Evolutionary conservation across 2,113 vertebrate species (phyloP), one percentile per base, ranked within the genome.

Genomic region (Ellobius talpinus): DNA sequence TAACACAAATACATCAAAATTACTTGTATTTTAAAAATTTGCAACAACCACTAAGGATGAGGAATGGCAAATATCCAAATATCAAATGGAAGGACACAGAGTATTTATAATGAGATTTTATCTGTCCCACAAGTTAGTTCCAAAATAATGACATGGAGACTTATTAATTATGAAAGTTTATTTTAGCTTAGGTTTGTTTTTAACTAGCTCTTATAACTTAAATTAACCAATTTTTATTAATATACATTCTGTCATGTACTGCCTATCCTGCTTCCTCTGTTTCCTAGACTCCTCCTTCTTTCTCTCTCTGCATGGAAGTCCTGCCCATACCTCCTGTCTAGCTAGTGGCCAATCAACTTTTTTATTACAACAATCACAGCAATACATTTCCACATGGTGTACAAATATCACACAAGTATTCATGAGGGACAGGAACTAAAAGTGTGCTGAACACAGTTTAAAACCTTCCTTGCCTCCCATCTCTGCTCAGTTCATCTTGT

Each of bases 1-100:
- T 77, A 77, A 92, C 72, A 90, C 0, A 95, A 39, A 65, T 72
- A 92, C 14, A 72, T 42, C 19, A 87, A 92, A 95, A 90, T 81
- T 45, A 87, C 72, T 76, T 70, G 29, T 58, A 68, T 96, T 65
- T 42, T 45, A 79, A 70, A 13, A 68, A 21, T 92, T 81, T 93
- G 66, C 26, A 81, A 39, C 17, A 82, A 82, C 63, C 70, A 93
- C 63, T 93, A 74, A 94, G 19, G 79, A 55, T 89, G 73, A 10
- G 24, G 36, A 70, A 94, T 31, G 45, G 81, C 16, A 90, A 66
- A 66, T 42, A n/a, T 73, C 5, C 12, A 45, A 31, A 55, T 87
- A 63, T 87, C 65, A 89, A 63, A 42, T 47, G 70, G 78, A 89
- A 85, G 31, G 61, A 61, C 12, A 87, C 72, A 84, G 45, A 82